Evolutionary conservation across 2,888 invertebrate species (phyloP), one percentile per base, ranked within the genome.

Genomic region (Lymantria monacha): DNA sequence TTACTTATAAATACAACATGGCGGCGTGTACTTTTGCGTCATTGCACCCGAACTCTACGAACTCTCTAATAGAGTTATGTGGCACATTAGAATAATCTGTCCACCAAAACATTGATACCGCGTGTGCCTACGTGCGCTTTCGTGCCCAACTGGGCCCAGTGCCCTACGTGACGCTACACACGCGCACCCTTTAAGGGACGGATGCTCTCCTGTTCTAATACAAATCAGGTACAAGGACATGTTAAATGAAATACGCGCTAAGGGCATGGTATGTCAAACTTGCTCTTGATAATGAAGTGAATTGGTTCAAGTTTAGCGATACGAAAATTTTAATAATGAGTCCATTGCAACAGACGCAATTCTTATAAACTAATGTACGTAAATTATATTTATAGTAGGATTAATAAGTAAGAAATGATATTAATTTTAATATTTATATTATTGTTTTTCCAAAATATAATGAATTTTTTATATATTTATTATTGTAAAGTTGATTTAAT

Each of bases 111-210:
- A 8, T 8, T 9, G 41, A 12, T 38, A 38, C 38, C 9, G 42
- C 42, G 30, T 37, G 46, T 40, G 50, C 41, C 46, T 45, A 50
- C 52, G 33, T 46, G 42, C 48, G 42, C 33, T 9, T 38, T 40
- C 46, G 44, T 41, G 30, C 30, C 41, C 43, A 44, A 12, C 9
- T 15, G 10, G 42, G 15, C n/a, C 12, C 7, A n/a, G 37, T 41
- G 66, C 54, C 59, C 63, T 66, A 66, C 70, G 70, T 69, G 70
- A 64, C 68, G 48, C 9, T 13, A 30, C 36, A 51, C 68, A 68
- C 67, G 64, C 46, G 42, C 13, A 33, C 43, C 54, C 53, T 55
- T 57, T 53, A 49, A 48, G 55, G 43, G 44, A 46, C 53, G 49
- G 49, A 41, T 41, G 9, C 8, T n/a, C 12, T 30, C 30, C 22